Conservation (phyloP, 2,113 vertebrate species). For the Mobula birostris region DNA sequence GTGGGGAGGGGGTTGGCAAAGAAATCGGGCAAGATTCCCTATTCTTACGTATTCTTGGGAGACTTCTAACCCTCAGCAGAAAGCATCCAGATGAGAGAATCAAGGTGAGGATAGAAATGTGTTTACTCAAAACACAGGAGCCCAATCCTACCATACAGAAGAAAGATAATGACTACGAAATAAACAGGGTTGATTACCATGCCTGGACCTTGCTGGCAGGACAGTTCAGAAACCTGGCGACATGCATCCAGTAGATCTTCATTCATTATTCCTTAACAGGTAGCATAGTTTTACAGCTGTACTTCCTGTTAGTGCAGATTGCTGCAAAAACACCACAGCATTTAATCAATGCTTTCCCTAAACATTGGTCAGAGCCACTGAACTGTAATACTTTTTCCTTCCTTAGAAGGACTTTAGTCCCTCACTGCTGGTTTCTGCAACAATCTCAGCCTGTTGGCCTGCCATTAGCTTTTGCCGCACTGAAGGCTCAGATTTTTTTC, state of each 20-base stretch:
- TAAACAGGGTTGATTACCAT: neutral
- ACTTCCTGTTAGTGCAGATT: neutral
- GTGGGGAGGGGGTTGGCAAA: neutral
- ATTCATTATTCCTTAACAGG: neutral
- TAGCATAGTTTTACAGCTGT: neutral
- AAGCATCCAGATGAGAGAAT: no score
- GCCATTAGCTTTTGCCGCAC: no score
- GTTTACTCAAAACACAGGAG: neutral
- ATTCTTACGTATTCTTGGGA: neutral
- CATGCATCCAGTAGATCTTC: neutral
- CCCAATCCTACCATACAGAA: neutral
- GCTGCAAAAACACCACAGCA: neutral
- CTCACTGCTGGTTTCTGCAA: no score
- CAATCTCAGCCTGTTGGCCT: no score
- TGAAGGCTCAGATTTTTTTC: no score
- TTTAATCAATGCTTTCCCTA: neutral
- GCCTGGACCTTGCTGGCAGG: neutral
- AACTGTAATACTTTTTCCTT: no score
- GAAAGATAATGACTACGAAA: neutral
- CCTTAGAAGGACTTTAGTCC: no score
- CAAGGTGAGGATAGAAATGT: no score
- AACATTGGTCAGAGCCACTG: no score
- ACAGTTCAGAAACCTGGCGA: neutral
- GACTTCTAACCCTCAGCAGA: neutral
- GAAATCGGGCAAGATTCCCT: neutral